Base-by-base conservation (phyloP, 1,140 invertebrate genomes). In the Hyposmocoma kahamanoa region DNA sequence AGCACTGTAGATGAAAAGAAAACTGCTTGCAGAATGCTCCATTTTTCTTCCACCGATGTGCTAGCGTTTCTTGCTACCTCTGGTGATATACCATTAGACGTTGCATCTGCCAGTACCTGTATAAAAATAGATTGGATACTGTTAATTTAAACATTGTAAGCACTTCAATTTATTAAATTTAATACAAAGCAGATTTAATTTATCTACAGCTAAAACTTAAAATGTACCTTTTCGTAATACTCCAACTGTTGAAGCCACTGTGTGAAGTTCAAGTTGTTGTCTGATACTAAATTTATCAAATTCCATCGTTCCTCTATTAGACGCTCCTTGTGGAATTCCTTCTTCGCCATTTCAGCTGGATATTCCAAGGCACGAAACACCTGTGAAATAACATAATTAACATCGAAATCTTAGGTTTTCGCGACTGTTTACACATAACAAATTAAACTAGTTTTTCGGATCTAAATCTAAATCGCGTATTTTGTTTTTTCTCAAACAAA, bases 1-100 rank as follows among this genome's bases (percentile, higher is more conserved):
- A 95, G 88, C 56, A 95, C 93, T 42, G 94, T 95, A 13, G 93
- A 94, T 32, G 93, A 93, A 69, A 95, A 95, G 74, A 95, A 95
- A 22, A 95, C 91, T 1, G 93, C 92, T 78, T 94, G 93, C 17
- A 94, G 78, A 51, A 92, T 89, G 61, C 90, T 93, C 93, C 93
- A 95, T 67, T 91, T 90, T 58, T 92, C 91, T 47, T 89, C 85
- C 41, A 87, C 61, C 55, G 87, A 58, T 61, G 87, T 57, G 59
- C 87, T 88, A 71, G 89, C 89, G 58, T 87, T 79, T 30, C 75
- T 83, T 54, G 89, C 87, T 48, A 87, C 86, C 56, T 87, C 75
- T 54, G 90, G 72, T 2, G 88, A 69, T 39, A 92, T 68, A 39
- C 92, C 92, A 44, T 86, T 89, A 22, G 89, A 86, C 30, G 90